Conservation (phyloP, 2,113 vertebrate genomes). For the Ginglymostoma cirratum region DNA sequence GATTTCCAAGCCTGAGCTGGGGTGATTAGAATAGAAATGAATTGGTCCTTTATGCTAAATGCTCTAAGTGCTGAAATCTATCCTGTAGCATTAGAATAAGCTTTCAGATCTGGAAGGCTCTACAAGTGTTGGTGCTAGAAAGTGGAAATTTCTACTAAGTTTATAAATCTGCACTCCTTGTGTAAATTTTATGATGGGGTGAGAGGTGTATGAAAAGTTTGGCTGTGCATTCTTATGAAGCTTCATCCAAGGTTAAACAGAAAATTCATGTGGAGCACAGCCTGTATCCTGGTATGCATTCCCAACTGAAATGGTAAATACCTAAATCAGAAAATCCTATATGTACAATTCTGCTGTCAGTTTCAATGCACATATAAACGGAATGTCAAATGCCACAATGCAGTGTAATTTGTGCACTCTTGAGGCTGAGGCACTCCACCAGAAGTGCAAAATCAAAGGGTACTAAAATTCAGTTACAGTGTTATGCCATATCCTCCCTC, state of each 20-base stretch:
- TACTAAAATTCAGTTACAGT: not conserved
- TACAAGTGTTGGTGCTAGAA: not conserved
- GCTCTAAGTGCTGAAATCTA: not conserved
- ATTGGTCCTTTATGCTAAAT: not conserved
- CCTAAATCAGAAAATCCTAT: not conserved
- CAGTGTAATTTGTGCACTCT: not conserved
- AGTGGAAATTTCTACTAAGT: not conserved
- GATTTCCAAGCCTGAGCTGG: not conserved
- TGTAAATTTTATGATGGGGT: not conserved
- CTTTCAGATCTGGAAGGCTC: not conserved
- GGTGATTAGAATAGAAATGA: constrained; percentile 18
- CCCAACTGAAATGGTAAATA: not conserved
- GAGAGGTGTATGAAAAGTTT: not conserved
- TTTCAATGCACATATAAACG: not conserved
- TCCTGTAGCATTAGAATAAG: not conserved
- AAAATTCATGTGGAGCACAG: not conserved
- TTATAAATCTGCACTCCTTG: not conserved
- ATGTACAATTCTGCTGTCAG: not conserved
- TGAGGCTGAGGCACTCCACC: not conserved
- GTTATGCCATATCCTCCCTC: not conserved
- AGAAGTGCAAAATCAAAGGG: not conserved
- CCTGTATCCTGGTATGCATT: not conserved
- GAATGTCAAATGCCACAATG: not conserved
- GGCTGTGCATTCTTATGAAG: not conserved
- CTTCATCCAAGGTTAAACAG: not conserved